phyloP scores from a whole-genome alignment of 1,140 invertebrate species.

The Drosophila nasuta region DNA sequence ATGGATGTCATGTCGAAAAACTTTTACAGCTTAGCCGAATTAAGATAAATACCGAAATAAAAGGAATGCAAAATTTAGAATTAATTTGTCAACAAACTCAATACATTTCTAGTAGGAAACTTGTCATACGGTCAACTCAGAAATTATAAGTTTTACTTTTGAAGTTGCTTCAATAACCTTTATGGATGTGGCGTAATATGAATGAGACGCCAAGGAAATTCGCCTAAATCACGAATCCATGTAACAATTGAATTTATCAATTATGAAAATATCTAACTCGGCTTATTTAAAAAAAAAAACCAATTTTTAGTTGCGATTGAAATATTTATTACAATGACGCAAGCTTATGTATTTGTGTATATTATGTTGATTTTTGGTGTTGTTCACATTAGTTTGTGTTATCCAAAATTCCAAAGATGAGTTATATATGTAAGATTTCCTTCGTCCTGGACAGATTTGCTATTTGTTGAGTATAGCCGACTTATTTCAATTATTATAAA shows the following conservation, averaged over 20 bases:
- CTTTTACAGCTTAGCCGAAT: neutral
- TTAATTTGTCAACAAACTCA: neutral
- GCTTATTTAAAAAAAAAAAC: neutral
- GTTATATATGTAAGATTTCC: conserved; percentile 2
- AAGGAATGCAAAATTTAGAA: too few species aligned
- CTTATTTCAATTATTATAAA: conserved; percentile 55
- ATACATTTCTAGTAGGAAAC: too few species aligned
- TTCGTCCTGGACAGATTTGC: neutral
- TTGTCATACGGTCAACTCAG: too few species aligned
- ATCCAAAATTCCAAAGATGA: conserved; percentile 14
- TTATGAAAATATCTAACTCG: too few species aligned
- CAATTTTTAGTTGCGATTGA: neutral
- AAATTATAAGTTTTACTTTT: too few species aligned
- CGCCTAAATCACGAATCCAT: too few species aligned
- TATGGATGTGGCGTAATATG: too few species aligned
- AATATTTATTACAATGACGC: conserved; percentile 10
- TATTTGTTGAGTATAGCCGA: conserved; percentile 6
- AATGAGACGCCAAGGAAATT: too few species aligned
- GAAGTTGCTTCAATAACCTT: too few species aligned
- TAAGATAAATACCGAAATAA: neutral
- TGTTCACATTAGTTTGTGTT: conserved; percentile 1
- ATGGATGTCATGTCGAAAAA: conserved; percentile 16
- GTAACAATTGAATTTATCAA: too few species aligned
- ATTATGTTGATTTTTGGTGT: neutral
- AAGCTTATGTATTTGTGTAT: conserved; percentile 8